A percentile compares a stretch with the other conserved stretches of the same genome.
Evolutionary conservation across 2,113 vertebrate species (phyloP).

Genomic region (rabbit (Oryctolagus cuniculus)): DNA sequence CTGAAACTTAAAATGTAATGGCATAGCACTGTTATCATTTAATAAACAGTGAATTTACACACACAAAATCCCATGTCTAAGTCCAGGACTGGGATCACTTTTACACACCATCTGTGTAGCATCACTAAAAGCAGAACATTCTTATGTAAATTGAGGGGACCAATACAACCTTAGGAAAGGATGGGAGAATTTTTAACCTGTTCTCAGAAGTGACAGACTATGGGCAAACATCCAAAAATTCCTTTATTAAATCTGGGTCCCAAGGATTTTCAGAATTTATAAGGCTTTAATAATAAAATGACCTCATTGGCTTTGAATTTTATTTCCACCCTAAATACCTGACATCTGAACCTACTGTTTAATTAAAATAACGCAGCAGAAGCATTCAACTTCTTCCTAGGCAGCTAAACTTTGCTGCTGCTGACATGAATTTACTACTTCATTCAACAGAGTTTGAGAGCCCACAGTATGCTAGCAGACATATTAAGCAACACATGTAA

Average conservation of each 20-base stretch:
- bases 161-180: not conserved
- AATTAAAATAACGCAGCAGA: conserved; percentile 53
- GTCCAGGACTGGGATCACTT: not conserved
- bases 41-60: not conserved
- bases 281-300: conserved; percentile 27
- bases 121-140: not conserved
- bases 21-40: not conserved
- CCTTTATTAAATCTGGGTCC: conserved; percentile 42
- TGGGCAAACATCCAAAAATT: conserved; percentile 13
- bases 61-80: not conserved
- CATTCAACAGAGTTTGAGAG: not conserved
- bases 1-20: not conserved
- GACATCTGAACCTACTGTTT: conserved; percentile 50
- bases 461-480: not conserved
- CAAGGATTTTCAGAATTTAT: conserved; percentile 28
- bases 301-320: conserved; percentile 43
- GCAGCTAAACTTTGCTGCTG: not conserved
- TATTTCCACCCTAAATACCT: conserved; percentile 42
- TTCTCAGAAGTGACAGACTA: not conserved
- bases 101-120: not conserved
- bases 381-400: not conserved
- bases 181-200: not conserved
- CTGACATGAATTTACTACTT: not conserved
- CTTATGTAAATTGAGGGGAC: not conserved
- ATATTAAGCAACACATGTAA: not conserved